A percentile compares a stretch with the other conserved stretches of the same genome.
These are phyloP conservation scores for Hylaeus anthracinus DNA, from an alignment of 1,140 invertebrate species.

Conservation along the genomic window DNA sequence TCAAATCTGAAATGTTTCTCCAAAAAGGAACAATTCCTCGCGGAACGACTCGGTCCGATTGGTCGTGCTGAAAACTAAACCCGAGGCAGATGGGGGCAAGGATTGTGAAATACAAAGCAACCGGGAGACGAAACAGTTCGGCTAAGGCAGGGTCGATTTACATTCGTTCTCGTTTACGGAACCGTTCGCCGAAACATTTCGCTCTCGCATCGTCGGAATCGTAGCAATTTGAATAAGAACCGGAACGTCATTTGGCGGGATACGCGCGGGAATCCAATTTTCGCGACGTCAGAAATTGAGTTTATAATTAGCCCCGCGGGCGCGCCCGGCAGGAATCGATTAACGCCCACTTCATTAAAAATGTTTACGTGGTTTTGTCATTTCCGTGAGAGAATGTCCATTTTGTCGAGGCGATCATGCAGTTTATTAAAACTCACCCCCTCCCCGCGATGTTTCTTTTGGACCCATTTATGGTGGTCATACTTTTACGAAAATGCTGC, in stretches of 20 bases:
- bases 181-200: background rate
- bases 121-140: no score
- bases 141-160: background rate
- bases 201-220: background rate
- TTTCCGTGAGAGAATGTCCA: background rate
- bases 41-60: no score
- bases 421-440: no score
- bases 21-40: no score
- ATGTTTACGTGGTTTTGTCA: conserved; percentile 35
- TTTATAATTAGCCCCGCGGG: conserved; percentile 43
- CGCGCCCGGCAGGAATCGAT: conserved; percentile 27
- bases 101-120: no score
- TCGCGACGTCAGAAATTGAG: conserved; percentile 44
- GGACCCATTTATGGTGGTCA: no score
- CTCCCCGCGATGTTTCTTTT: no score
- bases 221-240: conserved; percentile 44
- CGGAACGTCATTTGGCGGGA: conserved; percentile 16
- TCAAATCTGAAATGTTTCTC: no score
- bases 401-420: no score
- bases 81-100: no score
- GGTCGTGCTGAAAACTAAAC: no score
- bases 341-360: conserved; percentile 38
- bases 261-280: conserved; percentile 33
- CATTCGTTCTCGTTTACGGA: background rate
- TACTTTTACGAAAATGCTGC: no score